Base-by-base conservation (phyloP, 2,113 vertebrate genomes). In the Rhodinocichla rosea region DNA sequence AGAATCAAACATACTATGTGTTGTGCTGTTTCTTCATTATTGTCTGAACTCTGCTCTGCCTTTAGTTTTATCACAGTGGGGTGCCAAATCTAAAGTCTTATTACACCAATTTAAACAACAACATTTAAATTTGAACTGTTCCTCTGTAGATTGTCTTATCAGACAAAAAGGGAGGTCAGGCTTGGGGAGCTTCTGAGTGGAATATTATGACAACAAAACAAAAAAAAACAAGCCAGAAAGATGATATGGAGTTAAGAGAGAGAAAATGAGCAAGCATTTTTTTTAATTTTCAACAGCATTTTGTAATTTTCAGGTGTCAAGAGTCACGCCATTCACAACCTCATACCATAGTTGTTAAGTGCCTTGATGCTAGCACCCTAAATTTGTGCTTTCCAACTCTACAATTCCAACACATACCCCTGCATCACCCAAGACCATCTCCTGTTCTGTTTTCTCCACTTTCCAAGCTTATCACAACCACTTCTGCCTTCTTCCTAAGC, bases 301-400 rank as follows among this genome's bases (percentile, higher is more conserved):
- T 49, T 62, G 2, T 49, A 40, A 33, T 90, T 89, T 76, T 64
- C 53, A 59, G 7, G 49, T 44, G 33, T 18, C 37, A 62, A 44
- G 26, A 79, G 21, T 24, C 11, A 44, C 32, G 64, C 27, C 14
- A 35, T 56, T 83, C 39, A 37, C 7, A 59, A 23, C 27, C 7
- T 42, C 1, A 0, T 2, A 5, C 10, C 2, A 1, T 9, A 17
- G 12, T 27, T 70, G 9, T 55, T 59, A 62, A 27, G 1, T 21
- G 42, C 70, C 47, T 28, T 85, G 1, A 4, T 35, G 16, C 33
- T 64, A 33, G 20, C 18, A 47, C 27, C 9, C 40, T 64, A 27
- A 27, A 80, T 89, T 56, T 64, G 44, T 80, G 30, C 16, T 59
- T 86, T 76, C 14, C 35, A 83, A 10, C 35, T 60, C 63, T 80